These are phyloP conservation scores for Drosophila chauvacae DNA, from an alignment of 1,140 invertebrate genomes.

Conservation along the genomic window DNA sequence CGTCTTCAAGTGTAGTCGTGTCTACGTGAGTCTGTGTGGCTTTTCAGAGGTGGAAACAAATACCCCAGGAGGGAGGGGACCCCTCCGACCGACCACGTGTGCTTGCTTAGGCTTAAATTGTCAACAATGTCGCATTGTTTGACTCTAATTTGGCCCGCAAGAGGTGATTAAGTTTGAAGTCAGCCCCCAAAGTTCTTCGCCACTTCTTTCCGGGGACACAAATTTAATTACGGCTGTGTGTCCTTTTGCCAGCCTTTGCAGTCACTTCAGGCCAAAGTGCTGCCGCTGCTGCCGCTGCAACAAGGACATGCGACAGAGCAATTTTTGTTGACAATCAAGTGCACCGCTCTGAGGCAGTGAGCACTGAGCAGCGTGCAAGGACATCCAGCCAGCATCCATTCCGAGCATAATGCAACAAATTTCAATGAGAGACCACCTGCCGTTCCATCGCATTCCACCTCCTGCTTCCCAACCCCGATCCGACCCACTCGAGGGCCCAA, in stretches of 20 bases:
- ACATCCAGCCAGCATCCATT: constrained; percentile 60
- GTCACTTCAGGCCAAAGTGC: constrained; percentile 70
- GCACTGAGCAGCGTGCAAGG: constrained; percentile 59
- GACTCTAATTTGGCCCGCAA: constrained; percentile 49
- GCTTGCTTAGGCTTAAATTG: constrained; percentile 60
- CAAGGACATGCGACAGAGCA: constrained; percentile 60
- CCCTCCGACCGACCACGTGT: constrained; percentile 31
- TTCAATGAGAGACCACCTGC: constrained; percentile 72
- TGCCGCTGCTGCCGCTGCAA: constrained; percentile 23
- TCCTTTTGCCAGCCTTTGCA: constrained; percentile 68
- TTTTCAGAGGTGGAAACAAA: constrained; percentile 4
- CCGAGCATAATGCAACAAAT: constrained; percentile 77
- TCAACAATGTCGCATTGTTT: constrained; percentile 56
- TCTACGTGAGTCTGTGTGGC: constrained; percentile 26
- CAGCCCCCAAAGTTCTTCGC: background rate
- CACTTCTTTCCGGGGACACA: constrained; percentile 32
- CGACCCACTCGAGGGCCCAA: constrained; percentile 39
- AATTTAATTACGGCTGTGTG: constrained; percentile 74
- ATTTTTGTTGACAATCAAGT: constrained; percentile 81
- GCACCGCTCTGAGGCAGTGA: constrained; percentile 42
- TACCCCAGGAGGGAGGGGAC: background rate
- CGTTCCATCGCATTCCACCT: constrained; percentile 15
- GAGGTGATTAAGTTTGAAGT: constrained; percentile 26
- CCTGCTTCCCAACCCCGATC: background rate
- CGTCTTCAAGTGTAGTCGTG: constrained; percentile 70